phyloP scores from a whole-genome alignment of 2,797 vertebrate genomes.

The Pseudochirops cupreus region DNA sequence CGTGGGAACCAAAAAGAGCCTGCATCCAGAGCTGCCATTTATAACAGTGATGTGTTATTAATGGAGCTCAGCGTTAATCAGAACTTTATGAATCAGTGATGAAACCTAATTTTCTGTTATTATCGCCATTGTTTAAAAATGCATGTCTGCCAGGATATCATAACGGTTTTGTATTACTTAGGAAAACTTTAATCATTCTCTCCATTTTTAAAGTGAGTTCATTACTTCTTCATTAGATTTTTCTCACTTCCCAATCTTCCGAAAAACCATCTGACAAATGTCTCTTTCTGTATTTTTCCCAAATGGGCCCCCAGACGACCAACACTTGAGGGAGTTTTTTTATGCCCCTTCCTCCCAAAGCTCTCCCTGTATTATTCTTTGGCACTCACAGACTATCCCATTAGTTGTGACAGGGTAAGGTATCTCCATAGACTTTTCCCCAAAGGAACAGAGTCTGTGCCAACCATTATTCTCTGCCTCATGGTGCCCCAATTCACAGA shows the following conservation, averaged over 20 bases:
- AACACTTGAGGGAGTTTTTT: constrained; percentile 74
- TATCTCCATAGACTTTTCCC: constrained; percentile 73
- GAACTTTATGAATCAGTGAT: constrained; percentile 88
- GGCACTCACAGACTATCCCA: constrained; percentile 77
- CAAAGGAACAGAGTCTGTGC: constrained; percentile 77
- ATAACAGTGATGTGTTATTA: constrained; percentile 77
- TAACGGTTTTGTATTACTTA: constrained; percentile 86
- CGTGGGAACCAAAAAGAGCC: constrained; percentile 51
- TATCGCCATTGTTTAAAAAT: constrained; percentile 88
- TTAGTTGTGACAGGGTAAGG: constrained; percentile 83
- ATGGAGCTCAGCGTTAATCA: constrained; percentile 82
- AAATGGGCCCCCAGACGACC: constrained; percentile 69
- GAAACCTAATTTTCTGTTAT: constrained; percentile 88
- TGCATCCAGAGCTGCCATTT: constrained; percentile 81
- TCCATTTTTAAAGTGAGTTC: constrained; percentile 69
- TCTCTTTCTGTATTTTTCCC: neutral
- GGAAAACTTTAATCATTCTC: constrained; percentile 80
- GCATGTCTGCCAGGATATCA: constrained; percentile 83
- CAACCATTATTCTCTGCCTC: constrained; percentile 50
- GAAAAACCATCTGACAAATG: constrained; percentile 45
- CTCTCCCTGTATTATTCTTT: constrained; percentile 79
- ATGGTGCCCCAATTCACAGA: neutral
- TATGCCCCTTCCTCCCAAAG: constrained; percentile 73
- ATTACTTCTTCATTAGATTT: constrained; percentile 78
- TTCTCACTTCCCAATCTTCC: constrained; percentile 61